phyloP scores from a whole-genome alignment of 2,888 invertebrate species.

The Leucoptera coffeella region DNA sequence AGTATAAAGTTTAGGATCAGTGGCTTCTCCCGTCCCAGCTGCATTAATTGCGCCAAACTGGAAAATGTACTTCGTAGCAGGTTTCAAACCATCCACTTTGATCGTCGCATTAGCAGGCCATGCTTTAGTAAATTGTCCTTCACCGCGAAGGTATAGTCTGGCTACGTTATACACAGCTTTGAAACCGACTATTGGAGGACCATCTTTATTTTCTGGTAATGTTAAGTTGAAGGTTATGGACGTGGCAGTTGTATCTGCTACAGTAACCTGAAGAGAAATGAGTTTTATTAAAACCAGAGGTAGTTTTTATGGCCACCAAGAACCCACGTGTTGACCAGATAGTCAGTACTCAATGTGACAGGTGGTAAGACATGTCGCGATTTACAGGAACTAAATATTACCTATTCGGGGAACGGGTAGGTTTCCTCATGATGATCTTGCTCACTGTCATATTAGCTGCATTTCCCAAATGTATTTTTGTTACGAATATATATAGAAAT shows the following conservation, averaged over 20 bases:
- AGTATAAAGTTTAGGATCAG: too few species aligned
- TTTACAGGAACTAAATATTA: too few species aligned
- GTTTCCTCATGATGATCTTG: too few species aligned
- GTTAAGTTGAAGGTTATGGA: slow-evolving; percentile 20
- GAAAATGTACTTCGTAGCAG: slow-evolving; percentile 21
- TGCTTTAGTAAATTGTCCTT: slow-evolving; percentile 29
- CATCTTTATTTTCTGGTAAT: slow-evolving; percentile 12
- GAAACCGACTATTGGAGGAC: slow-evolving; percentile 22
- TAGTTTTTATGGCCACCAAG: too few species aligned
- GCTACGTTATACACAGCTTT: slow-evolving; percentile 25
- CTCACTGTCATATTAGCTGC: too few species aligned
- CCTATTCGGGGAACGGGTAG: too few species aligned
- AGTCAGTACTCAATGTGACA: too few species aligned
- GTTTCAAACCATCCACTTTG: slow-evolving; percentile 21
- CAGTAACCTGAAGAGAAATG: slow-evolving; percentile 14
- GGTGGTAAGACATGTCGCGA: too few species aligned
- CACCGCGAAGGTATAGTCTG: slow-evolving; percentile 20
- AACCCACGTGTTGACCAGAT: too few species aligned
- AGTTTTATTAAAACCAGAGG: neutral
- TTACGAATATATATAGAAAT: too few species aligned
- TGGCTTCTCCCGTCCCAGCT: slow-evolving; percentile 24
- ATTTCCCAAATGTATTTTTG: too few species aligned
- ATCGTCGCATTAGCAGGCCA: slow-evolving; percentile 24
- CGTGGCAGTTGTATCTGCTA: slow-evolving; percentile 13
- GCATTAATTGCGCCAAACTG: slow-evolving; percentile 29